phyloP scores from a whole-genome alignment of 2,797 vertebrate genomes.

The Notamacropus eugenii region DNA sequence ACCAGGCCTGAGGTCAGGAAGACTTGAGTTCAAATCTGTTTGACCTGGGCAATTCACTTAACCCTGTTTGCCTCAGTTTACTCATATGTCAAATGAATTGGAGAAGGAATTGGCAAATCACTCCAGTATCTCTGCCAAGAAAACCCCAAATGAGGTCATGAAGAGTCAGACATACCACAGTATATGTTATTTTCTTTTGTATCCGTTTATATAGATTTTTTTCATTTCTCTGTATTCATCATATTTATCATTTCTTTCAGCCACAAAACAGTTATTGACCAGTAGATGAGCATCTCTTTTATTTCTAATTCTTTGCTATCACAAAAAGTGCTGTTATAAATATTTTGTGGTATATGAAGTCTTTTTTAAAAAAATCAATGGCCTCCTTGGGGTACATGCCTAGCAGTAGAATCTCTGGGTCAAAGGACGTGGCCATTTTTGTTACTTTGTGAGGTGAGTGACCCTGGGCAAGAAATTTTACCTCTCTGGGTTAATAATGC shows the following conservation, averaged over 20 bases:
- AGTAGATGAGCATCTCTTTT: not conserved
- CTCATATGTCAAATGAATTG: too few species aligned
- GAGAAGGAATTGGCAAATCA: too few species aligned
- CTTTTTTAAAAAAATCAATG: not conserved
- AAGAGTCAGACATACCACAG: not conserved
- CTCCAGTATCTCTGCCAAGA: too few species aligned
- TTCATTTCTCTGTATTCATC: not conserved
- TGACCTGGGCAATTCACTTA: too few species aligned
- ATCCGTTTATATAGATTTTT: not conserved
- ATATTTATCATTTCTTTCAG: not conserved
- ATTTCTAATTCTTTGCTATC: not conserved
- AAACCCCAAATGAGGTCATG: too few species aligned
- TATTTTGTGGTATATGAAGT: too few species aligned
- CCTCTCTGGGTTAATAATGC: not conserved
- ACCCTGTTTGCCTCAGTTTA: too few species aligned
- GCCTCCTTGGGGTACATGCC: not conserved
- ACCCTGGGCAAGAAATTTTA: not conserved
- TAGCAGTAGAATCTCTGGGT: not conserved
- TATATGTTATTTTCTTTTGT: not conserved
- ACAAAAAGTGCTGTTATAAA: not conserved
- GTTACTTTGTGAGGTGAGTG: not conserved
- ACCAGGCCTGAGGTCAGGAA: not conserved
- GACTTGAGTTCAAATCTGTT: too few species aligned
- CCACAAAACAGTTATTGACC: not conserved
- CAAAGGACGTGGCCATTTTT: not conserved